A percentile compares a stretch with the other conserved stretches of the same genome.
These are phyloP conservation scores for Lepus townsendii DNA, from an alignment of 2,797 vertebrate species.

Conservation along the genomic window DNA sequence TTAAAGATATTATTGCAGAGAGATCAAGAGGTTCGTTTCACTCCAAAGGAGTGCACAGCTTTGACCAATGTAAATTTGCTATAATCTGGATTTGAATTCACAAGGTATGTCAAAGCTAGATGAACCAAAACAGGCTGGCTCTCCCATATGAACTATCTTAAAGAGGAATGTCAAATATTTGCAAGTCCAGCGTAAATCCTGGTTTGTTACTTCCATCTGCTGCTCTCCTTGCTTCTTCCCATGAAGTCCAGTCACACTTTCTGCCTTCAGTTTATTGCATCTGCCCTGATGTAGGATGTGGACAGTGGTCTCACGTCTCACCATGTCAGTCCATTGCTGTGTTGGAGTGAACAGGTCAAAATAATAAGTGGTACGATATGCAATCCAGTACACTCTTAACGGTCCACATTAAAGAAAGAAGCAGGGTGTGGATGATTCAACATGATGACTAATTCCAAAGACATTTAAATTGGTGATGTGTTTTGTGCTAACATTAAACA, in stretches of 20 bases:
- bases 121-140: conserved; percentile 15
- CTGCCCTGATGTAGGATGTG: neutral
- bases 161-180: conserved; percentile 66
- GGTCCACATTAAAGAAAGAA: conserved; percentile 68
- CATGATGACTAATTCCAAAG: conserved; percentile 73
- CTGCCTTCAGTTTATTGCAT: neutral
- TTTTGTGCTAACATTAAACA: conserved; percentile 69
- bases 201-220: conserved; percentile 71
- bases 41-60: conserved; percentile 23
- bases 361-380: neutral
- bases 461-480: conserved; percentile 59
- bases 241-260: neutral
- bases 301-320: neutral
- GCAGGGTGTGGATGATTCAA: conserved; percentile 58
- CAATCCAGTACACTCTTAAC: conserved; percentile 50
- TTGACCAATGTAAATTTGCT: conserved; percentile 38
- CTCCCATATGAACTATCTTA: conserved; percentile 63
- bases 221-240: conserved; percentile 21
- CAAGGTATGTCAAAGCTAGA: conserved; percentile 48
- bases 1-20: conserved; percentile 22
- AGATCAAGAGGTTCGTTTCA: conserved; percentile 17
- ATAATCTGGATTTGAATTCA: conserved; percentile 55
- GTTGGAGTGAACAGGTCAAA: neutral
- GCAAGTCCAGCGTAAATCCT: conserved; percentile 30
- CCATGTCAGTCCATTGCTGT: neutral